Conservation (phyloP, 2,113 vertebrate genomes). For the Tauraco erythrolophus region DNA sequence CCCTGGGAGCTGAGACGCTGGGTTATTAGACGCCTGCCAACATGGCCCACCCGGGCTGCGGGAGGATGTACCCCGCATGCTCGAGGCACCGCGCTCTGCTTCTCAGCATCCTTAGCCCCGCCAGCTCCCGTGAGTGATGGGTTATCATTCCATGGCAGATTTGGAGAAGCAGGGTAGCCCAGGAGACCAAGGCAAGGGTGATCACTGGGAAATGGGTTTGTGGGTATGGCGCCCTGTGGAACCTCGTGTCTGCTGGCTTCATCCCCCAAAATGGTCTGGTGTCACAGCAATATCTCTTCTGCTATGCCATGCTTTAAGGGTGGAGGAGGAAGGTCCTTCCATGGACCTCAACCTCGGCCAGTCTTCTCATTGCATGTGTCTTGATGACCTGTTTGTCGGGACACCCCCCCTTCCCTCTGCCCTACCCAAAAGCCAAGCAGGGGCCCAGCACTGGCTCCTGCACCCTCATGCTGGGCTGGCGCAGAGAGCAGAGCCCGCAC, state of each 20-base stretch:
- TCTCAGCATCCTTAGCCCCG: background rate
- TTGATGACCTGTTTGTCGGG: background rate
- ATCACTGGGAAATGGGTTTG: background rate
- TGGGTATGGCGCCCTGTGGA: background rate
- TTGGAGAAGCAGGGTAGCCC: background rate
- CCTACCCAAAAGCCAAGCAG: background rate
- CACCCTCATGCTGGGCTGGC: rapidly evolving
- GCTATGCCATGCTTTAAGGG: background rate
- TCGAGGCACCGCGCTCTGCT: rapidly evolving
- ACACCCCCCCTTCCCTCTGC: background rate
- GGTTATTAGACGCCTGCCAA: background rate
- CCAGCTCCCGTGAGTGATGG: rapidly evolving
- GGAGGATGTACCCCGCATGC: background rate
- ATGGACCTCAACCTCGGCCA: rapidly evolving
- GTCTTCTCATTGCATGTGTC: background rate
- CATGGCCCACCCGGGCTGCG: background rate
- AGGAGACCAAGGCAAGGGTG: background rate
- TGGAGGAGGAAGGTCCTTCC: background rate
- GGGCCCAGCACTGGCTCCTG: background rate
- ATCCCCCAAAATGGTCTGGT: rapidly evolving
- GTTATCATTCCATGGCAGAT: background rate
- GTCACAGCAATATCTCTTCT: background rate
- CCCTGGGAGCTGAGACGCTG: background rate
- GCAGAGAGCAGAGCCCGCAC: background rate
- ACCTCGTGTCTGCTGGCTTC: background rate